A percentile compares a stretch with the other conserved stretches of the same genome.
phyloP scores from a whole-genome alignment of 2,888 invertebrate species.

The Peribatodes rhomboidaria region DNA sequence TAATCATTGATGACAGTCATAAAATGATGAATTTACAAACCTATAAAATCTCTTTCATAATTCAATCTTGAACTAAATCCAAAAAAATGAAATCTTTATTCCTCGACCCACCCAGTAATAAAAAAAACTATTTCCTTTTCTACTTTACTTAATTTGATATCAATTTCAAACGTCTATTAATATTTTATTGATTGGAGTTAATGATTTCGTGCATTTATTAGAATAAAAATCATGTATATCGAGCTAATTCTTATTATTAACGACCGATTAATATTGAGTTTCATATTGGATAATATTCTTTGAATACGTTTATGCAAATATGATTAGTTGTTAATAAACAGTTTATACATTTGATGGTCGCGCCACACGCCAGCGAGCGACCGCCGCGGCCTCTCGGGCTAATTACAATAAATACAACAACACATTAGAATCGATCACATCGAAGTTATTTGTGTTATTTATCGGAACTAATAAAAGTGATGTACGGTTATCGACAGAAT shows the following conservation, averaged over 20 bases:
- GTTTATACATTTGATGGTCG: conserved; percentile 77
- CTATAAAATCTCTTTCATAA: conserved; percentile 31
- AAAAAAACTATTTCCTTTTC: conserved; percentile 65
- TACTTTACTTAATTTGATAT: conserved; percentile 63
- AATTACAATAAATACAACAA: conserved; percentile 85
- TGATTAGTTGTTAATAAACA: conserved; percentile 83
- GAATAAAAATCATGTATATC: conserved; percentile 72
- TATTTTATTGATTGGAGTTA: conserved; percentile 72
- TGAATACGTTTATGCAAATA: conserved; percentile 84
- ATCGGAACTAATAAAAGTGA: conserved; percentile 84
- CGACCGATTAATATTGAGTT: conserved; percentile 81
- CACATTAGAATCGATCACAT: conserved; percentile 83
- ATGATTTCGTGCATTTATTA: conserved; percentile 71
- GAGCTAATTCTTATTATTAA: conserved; percentile 80
- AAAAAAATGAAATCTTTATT: conserved; percentile 56
- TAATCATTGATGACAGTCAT: conserved; percentile 20
- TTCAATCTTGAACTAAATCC: conserved; percentile 34
- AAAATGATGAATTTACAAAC: conserved; percentile 32
- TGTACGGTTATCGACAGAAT: conserved; percentile 79
- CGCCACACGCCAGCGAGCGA: conserved; percentile 61
- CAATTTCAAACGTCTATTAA: conserved; percentile 60
- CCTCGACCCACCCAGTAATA: conserved; percentile 55
- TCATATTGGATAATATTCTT: conserved; percentile 74
- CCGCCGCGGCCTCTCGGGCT: conserved; percentile 46
- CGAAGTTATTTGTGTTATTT: conserved; percentile 81